Evolutionary conservation across 92 coral and sea anemone species (phyloP).

Genomic region (Parazoanthus darwini): DNA sequence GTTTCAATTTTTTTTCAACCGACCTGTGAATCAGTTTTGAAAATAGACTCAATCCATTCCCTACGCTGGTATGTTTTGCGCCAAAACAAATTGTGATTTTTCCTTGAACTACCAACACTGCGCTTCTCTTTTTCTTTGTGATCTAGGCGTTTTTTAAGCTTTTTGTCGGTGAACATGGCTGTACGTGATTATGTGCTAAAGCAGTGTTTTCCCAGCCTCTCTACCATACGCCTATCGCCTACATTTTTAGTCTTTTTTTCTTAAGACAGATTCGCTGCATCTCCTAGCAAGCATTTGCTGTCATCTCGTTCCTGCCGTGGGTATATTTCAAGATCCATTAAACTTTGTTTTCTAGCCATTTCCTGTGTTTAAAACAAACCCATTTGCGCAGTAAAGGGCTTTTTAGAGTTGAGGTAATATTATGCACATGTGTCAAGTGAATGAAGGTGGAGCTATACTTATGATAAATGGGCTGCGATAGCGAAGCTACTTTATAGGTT

Average conservation of each 20-base stretch:
- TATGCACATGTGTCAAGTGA: background rate
- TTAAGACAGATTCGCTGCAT: background rate
- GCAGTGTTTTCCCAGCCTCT: background rate
- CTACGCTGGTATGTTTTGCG: background rate
- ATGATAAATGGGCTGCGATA: background rate
- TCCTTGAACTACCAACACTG: background rate
- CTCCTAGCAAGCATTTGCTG: no score
- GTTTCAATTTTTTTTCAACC: background rate
- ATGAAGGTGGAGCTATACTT: background rate
- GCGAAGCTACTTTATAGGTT: background rate
- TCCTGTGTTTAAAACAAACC: conserved; percentile 16
- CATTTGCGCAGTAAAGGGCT: background rate
- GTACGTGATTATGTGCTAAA: background rate
- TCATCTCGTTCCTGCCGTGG: no score
- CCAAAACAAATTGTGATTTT: background rate
- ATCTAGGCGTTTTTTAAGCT: background rate
- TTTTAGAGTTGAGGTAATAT: background rate
- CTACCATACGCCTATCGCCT: background rate
- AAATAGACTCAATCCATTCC: background rate
- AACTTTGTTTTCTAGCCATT: background rate
- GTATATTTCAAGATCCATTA: background rate
- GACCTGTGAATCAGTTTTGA: background rate
- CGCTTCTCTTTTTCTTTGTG: background rate
- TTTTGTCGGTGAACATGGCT: no score
- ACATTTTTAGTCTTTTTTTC: background rate